A percentile compares a stretch with the other conserved stretches of the same genome.
Conservation (phyloP, 2,888 invertebrate species). For the Agrochola lychnidis region DNA sequence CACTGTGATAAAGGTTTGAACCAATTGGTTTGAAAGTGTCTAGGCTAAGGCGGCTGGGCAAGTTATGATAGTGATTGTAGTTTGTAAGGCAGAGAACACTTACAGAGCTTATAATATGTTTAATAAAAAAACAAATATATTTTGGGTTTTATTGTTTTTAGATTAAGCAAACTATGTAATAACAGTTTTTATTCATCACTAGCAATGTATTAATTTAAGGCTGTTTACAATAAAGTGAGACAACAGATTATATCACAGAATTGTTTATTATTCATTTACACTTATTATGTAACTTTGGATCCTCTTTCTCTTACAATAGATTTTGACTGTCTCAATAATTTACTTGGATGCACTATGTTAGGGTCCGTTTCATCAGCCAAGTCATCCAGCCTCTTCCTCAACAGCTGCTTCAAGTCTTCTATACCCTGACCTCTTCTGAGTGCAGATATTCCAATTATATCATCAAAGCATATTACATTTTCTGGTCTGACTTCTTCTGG, state of each 20-base stretch:
- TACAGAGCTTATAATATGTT: conserved; percentile 74
- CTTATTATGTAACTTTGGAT: conserved; percentile 87
- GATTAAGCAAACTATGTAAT: conserved; percentile 20
- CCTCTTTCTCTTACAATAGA: conserved; percentile 89
- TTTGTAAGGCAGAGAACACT: conserved; percentile 67
- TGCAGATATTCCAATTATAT: conserved; percentile 94
- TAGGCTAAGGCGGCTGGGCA: conserved; percentile 46
- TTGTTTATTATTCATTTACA: conserved; percentile 30
- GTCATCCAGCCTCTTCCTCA: conserved; percentile 93
- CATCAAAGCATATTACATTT: conserved; percentile 93
- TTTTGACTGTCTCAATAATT: conserved; percentile 86
- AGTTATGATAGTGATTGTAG: conserved; percentile 58
- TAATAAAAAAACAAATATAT: conserved; percentile 67
- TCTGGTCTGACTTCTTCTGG: conserved; percentile 93
- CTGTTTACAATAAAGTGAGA: conserved; percentile 54
- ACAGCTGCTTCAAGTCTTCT: conserved; percentile 90
- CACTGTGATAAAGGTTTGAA: conserved; percentile 75
- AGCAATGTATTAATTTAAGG: conserved; percentile 39
- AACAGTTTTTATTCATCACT: conserved; percentile 26
- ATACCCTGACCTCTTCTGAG: conserved; percentile 89
- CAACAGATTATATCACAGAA: conserved; percentile 43
- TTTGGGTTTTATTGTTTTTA: conserved; percentile 61
- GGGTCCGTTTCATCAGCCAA: conserved; percentile 90
- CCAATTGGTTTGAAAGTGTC: conserved; percentile 64
- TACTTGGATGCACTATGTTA: conserved; percentile 83